A percentile compares a stretch with the other conserved stretches of the same genome.
phyloP scores from a whole-genome alignment of 1,140 invertebrate genomes.

The Gryon sp. region DNA sequence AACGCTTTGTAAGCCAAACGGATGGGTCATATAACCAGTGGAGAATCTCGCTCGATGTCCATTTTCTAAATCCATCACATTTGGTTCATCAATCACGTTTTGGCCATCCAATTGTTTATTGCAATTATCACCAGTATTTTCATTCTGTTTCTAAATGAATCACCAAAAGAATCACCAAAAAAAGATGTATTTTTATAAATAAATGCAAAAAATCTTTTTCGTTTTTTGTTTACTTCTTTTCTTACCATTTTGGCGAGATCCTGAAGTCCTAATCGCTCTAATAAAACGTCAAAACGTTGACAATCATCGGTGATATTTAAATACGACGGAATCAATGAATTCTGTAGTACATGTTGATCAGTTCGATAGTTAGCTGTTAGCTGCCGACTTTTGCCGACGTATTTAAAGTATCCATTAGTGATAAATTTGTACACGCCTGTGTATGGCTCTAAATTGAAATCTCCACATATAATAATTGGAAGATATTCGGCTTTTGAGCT shows the following conservation, averaged over 20 bases:
- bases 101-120: conserved; percentile 4
- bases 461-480: conserved; percentile 92
- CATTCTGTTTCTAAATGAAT: not conserved
- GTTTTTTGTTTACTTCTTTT: conserved; percentile 4
- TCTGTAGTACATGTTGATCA: conserved; percentile 54
- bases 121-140: not conserved
- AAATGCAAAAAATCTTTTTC: too few relatives aligned
- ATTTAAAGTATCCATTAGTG: conserved; percentile 83
- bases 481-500: conserved; percentile 79
- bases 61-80: conserved; percentile 64
- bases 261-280: conserved; percentile 70
- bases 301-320: conserved; percentile 84
- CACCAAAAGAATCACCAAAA: too few relatives aligned
- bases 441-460: conserved; percentile 90
- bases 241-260: conserved; percentile 67
- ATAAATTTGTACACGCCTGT: conserved; percentile 87
- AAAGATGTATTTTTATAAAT: conserved; percentile 7
- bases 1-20: conserved; percentile 37
- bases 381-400: conserved; percentile 76
- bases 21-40: conserved; percentile 68
- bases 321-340: conserved; percentile 79
- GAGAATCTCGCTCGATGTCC: conserved; percentile 73
- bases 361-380: conserved; percentile 62
- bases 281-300: conserved; percentile 82
- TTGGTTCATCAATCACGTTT: conserved; percentile 12